Evolutionary conservation across 2,888 invertebrate species (phyloP).

Genomic region (Eugnorisma glareosa): DNA sequence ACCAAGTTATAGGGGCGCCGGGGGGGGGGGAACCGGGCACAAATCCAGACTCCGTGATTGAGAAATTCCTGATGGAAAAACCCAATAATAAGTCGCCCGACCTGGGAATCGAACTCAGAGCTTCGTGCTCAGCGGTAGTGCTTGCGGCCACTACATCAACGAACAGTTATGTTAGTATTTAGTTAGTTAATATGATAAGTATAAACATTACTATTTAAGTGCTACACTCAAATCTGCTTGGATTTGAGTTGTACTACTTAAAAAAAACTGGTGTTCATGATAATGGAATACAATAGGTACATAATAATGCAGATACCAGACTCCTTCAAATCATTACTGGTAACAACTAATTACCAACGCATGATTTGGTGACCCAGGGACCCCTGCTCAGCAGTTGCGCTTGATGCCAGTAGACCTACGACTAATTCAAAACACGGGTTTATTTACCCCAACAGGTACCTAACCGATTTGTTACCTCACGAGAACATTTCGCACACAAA

Average conservation of each 20-base stretch:
- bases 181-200: background rate
- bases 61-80: background rate
- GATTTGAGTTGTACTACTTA: background rate
- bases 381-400: background rate
- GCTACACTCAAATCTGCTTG: background rate
- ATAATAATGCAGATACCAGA: background rate
- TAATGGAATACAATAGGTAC: background rate
- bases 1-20: background rate
- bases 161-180: background rate
- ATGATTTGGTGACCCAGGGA: background rate
- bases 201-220: background rate
- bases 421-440: background rate
- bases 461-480: background rate
- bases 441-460: background rate
- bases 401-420: background rate
- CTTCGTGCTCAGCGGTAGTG: background rate
- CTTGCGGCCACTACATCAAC: background rate
- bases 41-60: background rate
- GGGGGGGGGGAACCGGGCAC: no score
- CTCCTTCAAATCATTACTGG: background rate
- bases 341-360: background rate
- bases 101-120: background rate
- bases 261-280: background rate
- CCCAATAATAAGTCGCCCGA: background rate
- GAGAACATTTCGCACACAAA: background rate